These are phyloP conservation scores for Beroe ovata DNA, from an alignment of 37 sponge, comb jelly and placozoan species.

Conservation along the genomic window DNA sequence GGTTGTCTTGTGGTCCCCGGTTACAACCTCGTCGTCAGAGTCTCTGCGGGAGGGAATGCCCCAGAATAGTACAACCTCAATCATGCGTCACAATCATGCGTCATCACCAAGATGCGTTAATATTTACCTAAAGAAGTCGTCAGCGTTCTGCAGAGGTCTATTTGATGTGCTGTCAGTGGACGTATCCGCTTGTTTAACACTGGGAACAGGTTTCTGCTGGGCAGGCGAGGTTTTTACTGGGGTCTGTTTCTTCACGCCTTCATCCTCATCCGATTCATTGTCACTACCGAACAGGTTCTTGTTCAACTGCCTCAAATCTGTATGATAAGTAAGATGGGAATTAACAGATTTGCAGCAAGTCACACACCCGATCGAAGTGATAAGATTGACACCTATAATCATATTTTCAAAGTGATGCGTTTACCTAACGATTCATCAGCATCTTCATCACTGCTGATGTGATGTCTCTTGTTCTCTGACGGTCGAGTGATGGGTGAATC, in stretches of 20 bases:
- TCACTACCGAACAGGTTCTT: slow-evolving; percentile 64
- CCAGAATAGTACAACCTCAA: not conserved
- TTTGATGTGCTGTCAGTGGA: not conserved
- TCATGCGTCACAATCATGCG: too few relatives aligned
- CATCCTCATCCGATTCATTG: slow-evolving; percentile 51
- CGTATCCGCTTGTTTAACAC: not conserved
- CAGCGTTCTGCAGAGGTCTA: slow-evolving; percentile 19
- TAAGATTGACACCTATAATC: too few relatives aligned
- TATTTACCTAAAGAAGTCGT: slow-evolving; percentile 49
- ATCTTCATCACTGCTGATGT: slow-evolving; percentile 28
- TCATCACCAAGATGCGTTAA: not conserved
- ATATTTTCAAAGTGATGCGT: too few relatives aligned
- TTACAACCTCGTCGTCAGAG: not conserved
- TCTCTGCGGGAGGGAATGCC: slow-evolving; percentile 41
- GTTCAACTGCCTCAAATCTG: slow-evolving; percentile 65
- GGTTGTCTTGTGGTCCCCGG: not conserved
- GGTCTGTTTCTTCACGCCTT: not conserved
- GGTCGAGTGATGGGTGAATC: not conserved
- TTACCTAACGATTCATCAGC: slow-evolving; percentile 5
- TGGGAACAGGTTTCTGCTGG: not conserved
- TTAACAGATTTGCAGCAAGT: too few relatives aligned
- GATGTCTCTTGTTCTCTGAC: not conserved
- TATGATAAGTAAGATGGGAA: too few relatives aligned
- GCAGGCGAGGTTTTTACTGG: not conserved
- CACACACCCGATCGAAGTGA: too few relatives aligned